Base-by-base conservation (phyloP, 2,797 vertebrate species). In the Petrocephalus schoutedeni region DNA sequence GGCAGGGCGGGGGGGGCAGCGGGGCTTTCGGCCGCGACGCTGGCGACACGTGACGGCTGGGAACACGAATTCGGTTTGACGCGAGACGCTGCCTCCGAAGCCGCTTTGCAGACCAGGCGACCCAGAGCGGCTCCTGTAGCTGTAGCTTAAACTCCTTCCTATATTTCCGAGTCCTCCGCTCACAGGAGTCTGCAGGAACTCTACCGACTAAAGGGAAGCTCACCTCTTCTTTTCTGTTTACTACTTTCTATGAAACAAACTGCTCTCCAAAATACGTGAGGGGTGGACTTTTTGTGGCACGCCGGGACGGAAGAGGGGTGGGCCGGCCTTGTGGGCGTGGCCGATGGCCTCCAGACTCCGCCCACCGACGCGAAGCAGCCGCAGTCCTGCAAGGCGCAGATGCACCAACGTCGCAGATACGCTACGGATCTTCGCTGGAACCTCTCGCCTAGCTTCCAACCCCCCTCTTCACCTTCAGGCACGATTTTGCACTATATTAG, bases 401-500 rank as follows among this genome's bases (percentile, higher is more conserved):
- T 10, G 28, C 21, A 51, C 67, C 89, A 88, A 58, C 89, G 87
- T 87, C 77, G 89, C 89, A 88, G 92, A 92, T 88, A 88, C 89
- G 74, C 88, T 89, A 87, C 85, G 59, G 7, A 87, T 87, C 90
- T 19, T 64, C 90, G 61, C 87, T 56, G 86, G 89, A 88, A 86
- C 82, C 84, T 91, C 89, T 56, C 91, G 90, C 92, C 92, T 92
- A 92, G 90, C 89, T 90, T 80, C 87, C 64, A 87, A 88, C 56
- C 89, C 85, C 5, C n/a, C 89, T 90, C 89, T 54, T 92, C 85
- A 88, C 92, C 88, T 93, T 94, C 96, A 97, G 97, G 96, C 97
- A 96, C 96, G 95, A 96, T 96, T 97, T 98, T 97, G 98, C 98
- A 99, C 98, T 99, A 99, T 99, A 98, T 99, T 99, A 99, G 98